Conservation (phyloP, 2,113 vertebrate species). For the Amazona vittata region DNA sequence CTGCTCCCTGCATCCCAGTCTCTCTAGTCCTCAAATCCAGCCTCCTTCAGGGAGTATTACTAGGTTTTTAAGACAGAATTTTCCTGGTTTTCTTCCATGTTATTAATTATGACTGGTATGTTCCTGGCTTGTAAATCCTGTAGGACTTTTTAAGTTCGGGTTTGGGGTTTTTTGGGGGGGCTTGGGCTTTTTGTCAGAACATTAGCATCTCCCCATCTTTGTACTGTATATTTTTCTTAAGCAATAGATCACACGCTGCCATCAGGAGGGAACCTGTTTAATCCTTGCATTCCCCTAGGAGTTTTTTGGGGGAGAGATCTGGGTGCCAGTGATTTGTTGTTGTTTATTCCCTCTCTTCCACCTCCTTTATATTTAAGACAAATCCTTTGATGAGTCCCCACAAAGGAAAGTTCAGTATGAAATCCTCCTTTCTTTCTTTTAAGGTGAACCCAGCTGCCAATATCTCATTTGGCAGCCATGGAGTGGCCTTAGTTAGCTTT, state of each 20-base stretch:
- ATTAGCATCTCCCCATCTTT: background rate
- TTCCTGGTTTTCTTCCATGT: fast-evolving
- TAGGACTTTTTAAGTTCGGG: background rate
- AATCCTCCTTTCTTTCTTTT: background rate
- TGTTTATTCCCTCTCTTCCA: background rate
- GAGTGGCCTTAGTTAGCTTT: background rate
- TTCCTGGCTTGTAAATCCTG: background rate
- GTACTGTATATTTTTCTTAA: background rate
- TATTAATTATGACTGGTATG: background rate
- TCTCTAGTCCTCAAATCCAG: background rate
- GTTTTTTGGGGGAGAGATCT: fast-evolving
- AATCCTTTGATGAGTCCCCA: background rate
- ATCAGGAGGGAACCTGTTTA: background rate
- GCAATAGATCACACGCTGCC: fast-evolving
- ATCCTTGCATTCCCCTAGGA: background rate
- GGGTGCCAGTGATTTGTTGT: background rate
- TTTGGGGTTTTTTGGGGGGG: background rate
- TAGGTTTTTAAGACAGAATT: background rate
- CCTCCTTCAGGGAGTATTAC: background rate
- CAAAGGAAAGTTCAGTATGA: background rate
- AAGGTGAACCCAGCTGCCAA: background rate
- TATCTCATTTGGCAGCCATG: background rate
- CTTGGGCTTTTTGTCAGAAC: no score
- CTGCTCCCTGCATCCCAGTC: background rate
- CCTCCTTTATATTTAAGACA: background rate